Base-by-base conservation (phyloP, 2,888 invertebrate genomes). In the Apotomis turbidana region DNA sequence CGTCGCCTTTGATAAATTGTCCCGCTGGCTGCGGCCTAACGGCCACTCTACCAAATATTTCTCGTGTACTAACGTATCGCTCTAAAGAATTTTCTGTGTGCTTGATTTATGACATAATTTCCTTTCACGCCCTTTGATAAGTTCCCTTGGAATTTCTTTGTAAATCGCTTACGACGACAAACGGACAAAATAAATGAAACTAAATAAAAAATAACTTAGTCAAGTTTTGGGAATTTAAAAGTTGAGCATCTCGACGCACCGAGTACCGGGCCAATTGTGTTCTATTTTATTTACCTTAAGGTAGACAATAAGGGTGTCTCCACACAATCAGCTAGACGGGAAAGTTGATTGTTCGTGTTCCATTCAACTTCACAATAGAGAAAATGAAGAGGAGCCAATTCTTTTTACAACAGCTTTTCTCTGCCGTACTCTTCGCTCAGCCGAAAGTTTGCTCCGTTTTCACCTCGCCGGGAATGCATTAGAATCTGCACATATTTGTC, bases 381-480 rank as follows among this genome's bases (percentile, higher is more conserved):
- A 89, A 90, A 92, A 93, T 92, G 91, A 91, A 88, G 87, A 90
- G 86, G 81, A 87, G 88, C 90, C 91, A 91, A 90, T 91, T 91
- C 89, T 88, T 89, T 86, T 84, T 85, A 83, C 83, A 84, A 82
- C 84, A 85, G 87, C 87, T 88, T 90, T 92, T 90, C 89, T 87
- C 85, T 83, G 79, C 84, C 85, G 86, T 87, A 89, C 89, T 87
- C 87, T 88, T 87, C 86, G 84, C 85, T 85, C 84, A 84, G 67
- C 85, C 87, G 83, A 89, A 91, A 91, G 87, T 90, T 91, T 90
- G 87, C 87, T 86, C 90, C 88, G 87, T 86, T 83, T 88, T 83
- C 81, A 84, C 84, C 81, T 85, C 83, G 79, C 83, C 83, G 79
- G 79, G 83, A 88, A 87, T 87, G 88, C 90, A 90, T 90, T 91